Base-by-base conservation (phyloP, 2,797 vertebrate genomes). In the Microctenopoma lineatum region DNA sequence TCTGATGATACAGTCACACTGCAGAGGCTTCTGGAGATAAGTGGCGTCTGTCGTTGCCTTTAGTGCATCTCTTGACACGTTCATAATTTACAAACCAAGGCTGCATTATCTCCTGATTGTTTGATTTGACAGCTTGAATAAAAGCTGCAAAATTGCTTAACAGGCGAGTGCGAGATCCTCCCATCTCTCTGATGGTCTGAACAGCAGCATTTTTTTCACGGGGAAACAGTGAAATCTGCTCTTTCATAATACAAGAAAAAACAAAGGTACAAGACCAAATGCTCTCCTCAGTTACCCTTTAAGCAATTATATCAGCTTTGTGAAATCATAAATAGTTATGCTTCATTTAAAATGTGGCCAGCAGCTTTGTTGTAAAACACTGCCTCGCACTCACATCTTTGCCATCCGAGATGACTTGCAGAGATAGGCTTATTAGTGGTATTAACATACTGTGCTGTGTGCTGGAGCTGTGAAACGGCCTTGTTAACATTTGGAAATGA, bases 401-500 rank as follows among this genome's bases (percentile, higher is more conserved):
- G 75, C 82, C 87, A 80, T 84, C 85, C 41, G 64, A 87, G 86
- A 90, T 90, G 86, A 85, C 85, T 85, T 47, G 79, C 80, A 85
- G 73, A 88, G 86, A 88, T 88, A 77, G 85, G 85, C 89, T 90
- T 91, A 91, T 91, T 90, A 92, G 88, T 80, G 75, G 74, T 76
- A 90, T 91, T 92, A 90, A 70, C 88, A 90, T 87, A 81, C 75
- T 60, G 83, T 29, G 70, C 71, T 13, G 81, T 63, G 55, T 45
- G 79, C 75, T 73, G 80, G 77, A 84, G 87, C 87, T 82, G 83
- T 66, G 89, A 79, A 90, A 78, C 48, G 87, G 87, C 89, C 92
- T 92, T 90, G 92, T 92, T 91, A 90, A 84, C 84, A 84, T 91
- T 88, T 90, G 85, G 83, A 91, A 90, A 89, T 87, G 81, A 91